Evolutionary conservation across 2,888 invertebrate genomes (phyloP).

Genomic region (Hyposoter dolosus): DNA sequence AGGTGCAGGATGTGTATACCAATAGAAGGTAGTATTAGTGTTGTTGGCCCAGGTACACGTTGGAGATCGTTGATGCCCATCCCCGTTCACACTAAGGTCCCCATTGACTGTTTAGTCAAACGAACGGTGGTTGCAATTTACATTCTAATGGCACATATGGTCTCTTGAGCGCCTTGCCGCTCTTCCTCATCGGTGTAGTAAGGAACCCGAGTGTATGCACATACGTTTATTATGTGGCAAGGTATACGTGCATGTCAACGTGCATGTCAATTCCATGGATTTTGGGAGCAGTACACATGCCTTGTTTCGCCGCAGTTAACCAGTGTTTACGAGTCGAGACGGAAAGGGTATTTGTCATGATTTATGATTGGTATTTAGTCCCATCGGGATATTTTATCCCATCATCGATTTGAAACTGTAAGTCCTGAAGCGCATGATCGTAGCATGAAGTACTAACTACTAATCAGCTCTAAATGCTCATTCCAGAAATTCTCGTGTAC

Average conservation of each 20-base stretch:
- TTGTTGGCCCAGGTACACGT: conserved; percentile 35
- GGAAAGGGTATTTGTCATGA: not conserved
- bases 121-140: conserved; percentile 80
- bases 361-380: not conserved
- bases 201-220: conserved; percentile 46
- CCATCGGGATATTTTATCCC: not conserved
- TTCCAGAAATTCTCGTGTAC: not conserved
- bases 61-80: conserved; percentile 37
- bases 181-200: conserved; percentile 38
- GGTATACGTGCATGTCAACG: conserved; percentile 30
- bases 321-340: not conserved
- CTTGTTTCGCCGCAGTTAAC: not conserved
- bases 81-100: conserved; percentile 66
- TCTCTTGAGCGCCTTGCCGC: conserved; percentile 51
- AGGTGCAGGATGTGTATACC: not conserved
- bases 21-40: conserved; percentile 10
- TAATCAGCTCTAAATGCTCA: not conserved
- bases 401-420: not conserved
- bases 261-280: conserved; percentile 39
- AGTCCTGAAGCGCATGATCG: not conserved
- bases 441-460: not conserved
- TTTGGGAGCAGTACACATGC: not conserved
- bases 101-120: conserved; percentile 81
- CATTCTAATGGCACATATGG: conserved; percentile 78
- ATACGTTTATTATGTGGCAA: conserved; percentile 55